A percentile compares a stretch with the other conserved stretches of the same genome.
phyloP scores from a whole-genome alignment of 2,797 vertebrate species.

The Gadopsis bispinosus region DNA sequence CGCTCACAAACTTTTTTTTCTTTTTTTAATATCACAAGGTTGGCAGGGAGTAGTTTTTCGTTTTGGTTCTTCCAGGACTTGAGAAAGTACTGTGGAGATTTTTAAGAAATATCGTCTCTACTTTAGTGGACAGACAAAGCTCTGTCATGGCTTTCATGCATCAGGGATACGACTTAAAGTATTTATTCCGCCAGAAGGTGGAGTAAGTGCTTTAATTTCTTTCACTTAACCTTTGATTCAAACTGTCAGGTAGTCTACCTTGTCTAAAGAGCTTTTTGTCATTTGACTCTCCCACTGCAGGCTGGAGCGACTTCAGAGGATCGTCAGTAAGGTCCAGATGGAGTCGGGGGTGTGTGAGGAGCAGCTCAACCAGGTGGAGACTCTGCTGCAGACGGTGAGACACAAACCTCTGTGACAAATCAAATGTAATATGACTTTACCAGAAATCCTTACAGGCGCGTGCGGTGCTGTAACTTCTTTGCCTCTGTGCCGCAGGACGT shows the following conservation, averaged over 20 bases:
- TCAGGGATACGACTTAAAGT: constrained; percentile 75
- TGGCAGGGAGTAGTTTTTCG: constrained; percentile 56
- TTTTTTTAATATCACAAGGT: constrained; percentile 62
- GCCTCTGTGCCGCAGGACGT: constrained; percentile 82
- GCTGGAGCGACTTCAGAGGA: constrained; percentile 93
- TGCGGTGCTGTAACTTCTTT: not conserved
- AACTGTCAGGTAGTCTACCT: not conserved
- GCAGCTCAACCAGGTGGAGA: constrained; percentile 94
- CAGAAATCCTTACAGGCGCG: rapidly evolving
- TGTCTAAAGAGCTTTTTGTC: constrained; percentile 31
- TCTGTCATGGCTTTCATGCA: constrained; percentile 83
- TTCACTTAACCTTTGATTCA: not conserved
- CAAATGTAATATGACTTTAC: rapidly evolving
- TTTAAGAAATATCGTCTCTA: not conserved
- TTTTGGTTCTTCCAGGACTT: constrained; percentile 24
- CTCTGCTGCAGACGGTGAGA: constrained; percentile 92
- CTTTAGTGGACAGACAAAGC: constrained; percentile 9
- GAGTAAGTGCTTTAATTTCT: constrained; percentile 71
- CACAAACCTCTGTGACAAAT: not conserved
- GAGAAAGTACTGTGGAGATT: not conserved
- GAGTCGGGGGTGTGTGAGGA: constrained; percentile 95
- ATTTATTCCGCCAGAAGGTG: constrained; percentile 57
- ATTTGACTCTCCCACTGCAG: constrained; percentile 76
- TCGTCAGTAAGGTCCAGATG: constrained; percentile 95
- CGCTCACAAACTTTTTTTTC: constrained; percentile 28